Percentiles rank a stretch among this genome's conserved stretches.
Conservation (phyloP, 2,888 invertebrate genomes). For the Epiblema foenella region DNA sequence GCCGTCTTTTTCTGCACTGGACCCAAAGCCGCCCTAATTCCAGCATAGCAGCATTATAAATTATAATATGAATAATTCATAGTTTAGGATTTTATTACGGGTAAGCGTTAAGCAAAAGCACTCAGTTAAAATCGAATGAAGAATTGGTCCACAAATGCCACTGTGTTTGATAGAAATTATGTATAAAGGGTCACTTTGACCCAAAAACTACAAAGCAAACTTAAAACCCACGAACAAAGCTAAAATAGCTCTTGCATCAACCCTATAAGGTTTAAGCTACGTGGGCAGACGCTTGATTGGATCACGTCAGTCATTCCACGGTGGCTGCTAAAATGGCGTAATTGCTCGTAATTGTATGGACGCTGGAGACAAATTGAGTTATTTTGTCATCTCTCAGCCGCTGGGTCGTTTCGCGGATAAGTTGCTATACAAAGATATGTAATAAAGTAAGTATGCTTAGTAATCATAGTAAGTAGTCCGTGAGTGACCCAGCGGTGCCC, state of each 20-base stretch:
- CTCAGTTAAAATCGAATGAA: neutral
- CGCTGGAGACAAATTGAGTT: slow-evolving; percentile 30
- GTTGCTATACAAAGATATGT: neutral
- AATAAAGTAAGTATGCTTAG: neutral
- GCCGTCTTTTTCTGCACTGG: too few relatives aligned
- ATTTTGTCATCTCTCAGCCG: slow-evolving; percentile 31
- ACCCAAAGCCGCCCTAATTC: too few relatives aligned
- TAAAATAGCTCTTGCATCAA: neutral
- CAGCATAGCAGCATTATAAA: too few relatives aligned
- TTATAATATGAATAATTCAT: too few relatives aligned
- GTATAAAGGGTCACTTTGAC: neutral
- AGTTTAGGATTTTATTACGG: too few relatives aligned
- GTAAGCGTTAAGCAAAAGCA: too few relatives aligned
- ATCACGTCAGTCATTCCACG: slow-evolving; percentile 32
- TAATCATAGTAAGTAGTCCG: too few relatives aligned
- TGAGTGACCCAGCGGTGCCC: too few relatives aligned
- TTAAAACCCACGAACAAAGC: neutral
- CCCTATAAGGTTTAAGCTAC: too few relatives aligned
- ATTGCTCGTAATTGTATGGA: slow-evolving; percentile 33
- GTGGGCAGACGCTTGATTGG: slow-evolving; percentile 5
- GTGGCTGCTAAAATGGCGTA: slow-evolving; percentile 20
- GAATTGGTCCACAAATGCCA: neutral
- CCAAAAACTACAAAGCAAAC: slow-evolving; percentile 1
- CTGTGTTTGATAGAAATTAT: neutral
- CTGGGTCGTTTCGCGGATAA: neutral